A percentile compares a stretch with the other conserved stretches of the same genome.
Conservation (phyloP, 2,888 invertebrate genomes). For the Athrips mouffetella region DNA sequence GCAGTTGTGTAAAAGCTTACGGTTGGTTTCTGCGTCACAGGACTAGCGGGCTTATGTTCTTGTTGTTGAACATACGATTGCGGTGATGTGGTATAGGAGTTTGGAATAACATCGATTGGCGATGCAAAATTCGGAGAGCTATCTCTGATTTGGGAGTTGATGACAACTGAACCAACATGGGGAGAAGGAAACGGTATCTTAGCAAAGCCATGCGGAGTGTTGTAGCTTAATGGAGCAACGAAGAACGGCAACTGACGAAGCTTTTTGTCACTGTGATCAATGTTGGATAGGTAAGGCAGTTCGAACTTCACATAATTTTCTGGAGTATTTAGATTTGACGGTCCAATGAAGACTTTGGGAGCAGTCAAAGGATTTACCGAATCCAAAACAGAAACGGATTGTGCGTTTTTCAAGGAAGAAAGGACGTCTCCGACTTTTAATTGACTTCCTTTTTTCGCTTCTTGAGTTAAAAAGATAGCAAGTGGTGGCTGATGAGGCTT, state of each 20-base stretch:
- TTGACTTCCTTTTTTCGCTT: slow-evolving; percentile 61
- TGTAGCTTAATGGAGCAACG: slow-evolving; percentile 90
- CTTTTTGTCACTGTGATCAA: slow-evolving; percentile 84
- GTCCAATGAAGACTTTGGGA: slow-evolving; percentile 90
- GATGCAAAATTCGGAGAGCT: slow-evolving; percentile 34
- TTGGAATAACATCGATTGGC: slow-evolving; percentile 35
- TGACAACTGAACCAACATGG: slow-evolving; percentile 91
- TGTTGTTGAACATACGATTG: slow-evolving; percentile 23
- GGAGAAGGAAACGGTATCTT: slow-evolving; percentile 92
- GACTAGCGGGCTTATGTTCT: slow-evolving; percentile 46
- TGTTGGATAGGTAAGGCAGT: slow-evolving; percentile 87
- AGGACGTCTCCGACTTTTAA: slow-evolving; percentile 85
- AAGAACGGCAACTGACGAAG: slow-evolving; percentile 88
- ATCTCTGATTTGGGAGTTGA: slow-evolving; percentile 76
- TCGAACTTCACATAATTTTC: slow-evolving; percentile 88
- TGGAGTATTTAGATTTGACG: slow-evolving; percentile 84
- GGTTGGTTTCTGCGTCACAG: slow-evolving; percentile 59
- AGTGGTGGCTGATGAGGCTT: slow-evolving; percentile 91
- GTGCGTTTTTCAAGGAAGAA: slow-evolving; percentile 82
- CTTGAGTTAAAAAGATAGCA: slow-evolving; percentile 86
- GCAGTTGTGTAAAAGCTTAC: slow-evolving; percentile 66
- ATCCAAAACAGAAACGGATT: slow-evolving; percentile 87
- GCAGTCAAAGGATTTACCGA: slow-evolving; percentile 81
- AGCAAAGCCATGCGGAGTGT: slow-evolving; percentile 89
- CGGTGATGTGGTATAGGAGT: slow-evolving; percentile 36